phyloP scores from a whole-genome alignment of 2,113 vertebrate species.

The Phycodurus eques region DNA sequence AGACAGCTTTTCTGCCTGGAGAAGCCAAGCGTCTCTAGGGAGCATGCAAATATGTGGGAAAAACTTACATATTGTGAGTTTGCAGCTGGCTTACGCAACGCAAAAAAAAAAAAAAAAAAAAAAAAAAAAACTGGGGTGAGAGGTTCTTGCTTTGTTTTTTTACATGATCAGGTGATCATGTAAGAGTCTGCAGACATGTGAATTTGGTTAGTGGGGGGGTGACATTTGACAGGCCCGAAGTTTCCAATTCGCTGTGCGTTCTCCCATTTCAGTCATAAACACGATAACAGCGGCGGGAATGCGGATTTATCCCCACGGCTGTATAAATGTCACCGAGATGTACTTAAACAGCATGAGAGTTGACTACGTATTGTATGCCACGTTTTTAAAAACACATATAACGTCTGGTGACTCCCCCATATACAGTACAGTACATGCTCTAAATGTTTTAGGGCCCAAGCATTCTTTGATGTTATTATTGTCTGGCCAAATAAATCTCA shows the following conservation, averaged over 20 bases:
- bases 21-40: conserved; percentile 50
- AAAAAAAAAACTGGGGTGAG: conserved; percentile 3
- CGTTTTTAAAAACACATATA: background rate
- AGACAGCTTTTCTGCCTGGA: conserved; percentile 21
- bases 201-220: conserved; percentile 10
- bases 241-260: conserved; percentile 3
- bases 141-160: conserved; percentile 33
- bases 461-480: background rate
- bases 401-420: background rate
- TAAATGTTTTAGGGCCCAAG: background rate
- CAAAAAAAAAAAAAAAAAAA: conserved; percentile 16
- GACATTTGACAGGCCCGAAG: conserved; percentile 24
- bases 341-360: conserved; percentile 32
- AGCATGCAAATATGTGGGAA: conserved; percentile 56
- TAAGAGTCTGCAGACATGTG: conserved; percentile 12
- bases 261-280: conserved; percentile 7
- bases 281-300: conserved; percentile 14
- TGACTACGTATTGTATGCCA: background rate
- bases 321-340: conserved; percentile 11
- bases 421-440: conserved; percentile 10
- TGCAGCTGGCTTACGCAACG: conserved; percentile 52
- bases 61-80: conserved; percentile 28
- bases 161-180: conserved; percentile 46
- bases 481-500: too few species aligned
- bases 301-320: background rate